phyloP scores from a whole-genome alignment of 1,140 invertebrate genomes.

The Diabrotica undecimpunctata region DNA sequence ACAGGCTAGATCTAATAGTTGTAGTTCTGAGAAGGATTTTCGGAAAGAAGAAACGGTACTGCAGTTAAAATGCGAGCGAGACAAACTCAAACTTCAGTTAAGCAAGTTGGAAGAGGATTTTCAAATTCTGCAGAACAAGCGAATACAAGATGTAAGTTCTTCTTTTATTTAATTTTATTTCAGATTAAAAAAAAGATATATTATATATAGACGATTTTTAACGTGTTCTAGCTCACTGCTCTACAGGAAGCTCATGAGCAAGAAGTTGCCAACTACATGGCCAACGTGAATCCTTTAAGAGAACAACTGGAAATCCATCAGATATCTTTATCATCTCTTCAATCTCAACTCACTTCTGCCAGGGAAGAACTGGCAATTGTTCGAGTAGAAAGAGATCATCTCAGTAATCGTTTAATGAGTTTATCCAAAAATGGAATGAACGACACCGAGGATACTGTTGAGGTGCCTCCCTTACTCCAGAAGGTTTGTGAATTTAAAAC shows the following conservation, averaged over 20 bases:
- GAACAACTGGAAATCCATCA: slow-evolving; percentile 55
- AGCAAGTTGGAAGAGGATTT: slow-evolving; percentile 57
- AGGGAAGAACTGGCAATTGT: slow-evolving; percentile 56
- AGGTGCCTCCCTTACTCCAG: slow-evolving; percentile 21
- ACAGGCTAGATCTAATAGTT: slow-evolving; percentile 50
- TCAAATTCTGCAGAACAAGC: slow-evolving; percentile 66
- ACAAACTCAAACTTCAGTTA: slow-evolving; percentile 54
- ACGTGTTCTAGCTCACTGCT: slow-evolving; percentile 59
- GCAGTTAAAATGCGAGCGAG: slow-evolving; percentile 57
- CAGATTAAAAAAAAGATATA: background rate
- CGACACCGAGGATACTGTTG: slow-evolving; percentile 13
- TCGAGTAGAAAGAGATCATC: slow-evolving; percentile 56
- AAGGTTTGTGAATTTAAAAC: slow-evolving; percentile 18
- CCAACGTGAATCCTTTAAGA: slow-evolving; percentile 53
- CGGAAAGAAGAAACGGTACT: slow-evolving; percentile 55
- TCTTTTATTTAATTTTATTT: slow-evolving; percentile 5
- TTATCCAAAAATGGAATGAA: slow-evolving; percentile 8
- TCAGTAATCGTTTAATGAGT: slow-evolving; percentile 48
- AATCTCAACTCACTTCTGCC: slow-evolving; percentile 52
- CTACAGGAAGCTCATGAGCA: slow-evolving; percentile 74
- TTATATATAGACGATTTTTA: background rate
- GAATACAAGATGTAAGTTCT: slow-evolving; percentile 67
- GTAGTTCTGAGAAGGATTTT: slow-evolving; percentile 35
- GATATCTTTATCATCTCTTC: slow-evolving; percentile 54
- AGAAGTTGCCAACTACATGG: slow-evolving; percentile 62